phyloP scores from a whole-genome alignment of 2,888 invertebrate genomes.

The Oscheius sp. region DNA sequence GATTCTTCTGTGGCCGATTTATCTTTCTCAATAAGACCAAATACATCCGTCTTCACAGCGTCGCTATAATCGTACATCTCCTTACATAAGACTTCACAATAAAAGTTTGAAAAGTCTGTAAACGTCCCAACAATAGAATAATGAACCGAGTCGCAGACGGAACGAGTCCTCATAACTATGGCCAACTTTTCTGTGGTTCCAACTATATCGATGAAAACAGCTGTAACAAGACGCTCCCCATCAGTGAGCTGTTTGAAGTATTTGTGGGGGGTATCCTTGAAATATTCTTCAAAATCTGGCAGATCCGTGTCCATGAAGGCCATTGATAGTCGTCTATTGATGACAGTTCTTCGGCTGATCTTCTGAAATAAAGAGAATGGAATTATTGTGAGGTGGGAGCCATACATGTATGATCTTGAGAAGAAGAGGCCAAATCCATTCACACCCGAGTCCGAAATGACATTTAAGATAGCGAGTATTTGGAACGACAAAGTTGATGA shows the following conservation, averaged over 20 bases:
- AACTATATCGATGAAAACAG: background rate
- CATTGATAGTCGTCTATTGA: background rate
- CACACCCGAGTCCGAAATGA: background rate
- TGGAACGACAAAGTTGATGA: background rate
- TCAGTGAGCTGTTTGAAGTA: background rate
- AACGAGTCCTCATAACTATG: background rate
- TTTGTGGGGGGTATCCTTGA: background rate
- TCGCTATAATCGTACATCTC: background rate
- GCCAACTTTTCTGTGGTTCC: background rate
- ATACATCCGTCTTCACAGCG: background rate
- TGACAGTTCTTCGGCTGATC: background rate
- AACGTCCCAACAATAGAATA: background rate
- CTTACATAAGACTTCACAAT: background rate
- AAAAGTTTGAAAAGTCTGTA: slow-evolving; percentile 6
- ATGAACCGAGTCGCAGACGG: background rate
- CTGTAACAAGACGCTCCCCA: background rate
- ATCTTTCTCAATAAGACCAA: too few species aligned
- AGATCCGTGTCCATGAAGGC: background rate
- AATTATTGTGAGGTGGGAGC: background rate
- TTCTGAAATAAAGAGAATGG: background rate
- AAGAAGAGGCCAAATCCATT: background rate
- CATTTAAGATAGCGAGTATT: slow-evolving; percentile 1
- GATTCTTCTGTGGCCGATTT: too few species aligned
- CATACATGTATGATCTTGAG: background rate
- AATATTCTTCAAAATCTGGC: background rate